Base-by-base conservation (phyloP, 2,888 invertebrate species). In the Sialis fuliginosa region DNA sequence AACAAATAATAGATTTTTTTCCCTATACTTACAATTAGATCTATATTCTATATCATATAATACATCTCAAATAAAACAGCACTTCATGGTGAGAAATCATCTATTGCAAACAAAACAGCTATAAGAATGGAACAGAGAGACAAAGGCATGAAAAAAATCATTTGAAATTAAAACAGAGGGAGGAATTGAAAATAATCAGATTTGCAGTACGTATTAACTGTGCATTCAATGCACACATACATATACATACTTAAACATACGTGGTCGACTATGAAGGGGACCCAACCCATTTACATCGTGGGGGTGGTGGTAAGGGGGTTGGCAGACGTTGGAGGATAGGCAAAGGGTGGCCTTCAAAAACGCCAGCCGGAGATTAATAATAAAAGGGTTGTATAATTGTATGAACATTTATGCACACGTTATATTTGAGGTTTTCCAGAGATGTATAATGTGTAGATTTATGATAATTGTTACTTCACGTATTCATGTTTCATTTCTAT, bases 141-240 rank as follows among this genome's bases (percentile, higher is more conserved):
- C 13, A 42, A 42, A 31, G 22, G 42, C 13, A 42, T 30, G 31
- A 42, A 42, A 42, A 30, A 13, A 42, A 57, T 55, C 57, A 57
- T 58, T 54, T 54, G 59, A 61, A 62, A 61, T 60, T 62, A 62
- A 62, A 60, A 57, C 55, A 56, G 46, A 52, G 35, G 55, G 56
- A 58, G 42, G 42, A 31, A 56, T 59, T 59, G 61, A 61, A 62
- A 62, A 61, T 61, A 62, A 62, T 62, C 60, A 61, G 61, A 60
- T 62, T 60, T 60, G 56, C 58, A 55, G 42, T 42, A 42, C 31
- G 59, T 60, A 62, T 61, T 61, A 62, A 61, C 60, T 57, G 59
- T 55, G 54, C 57, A 56, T 30, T 42, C 22, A 30, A 42, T 42
- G 42, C 22, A 31, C 32, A 37, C 12, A 37, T 37, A 37, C 12